Base-by-base conservation (phyloP, 2,797 vertebrate genomes). In the Dallia pectoralis region DNA sequence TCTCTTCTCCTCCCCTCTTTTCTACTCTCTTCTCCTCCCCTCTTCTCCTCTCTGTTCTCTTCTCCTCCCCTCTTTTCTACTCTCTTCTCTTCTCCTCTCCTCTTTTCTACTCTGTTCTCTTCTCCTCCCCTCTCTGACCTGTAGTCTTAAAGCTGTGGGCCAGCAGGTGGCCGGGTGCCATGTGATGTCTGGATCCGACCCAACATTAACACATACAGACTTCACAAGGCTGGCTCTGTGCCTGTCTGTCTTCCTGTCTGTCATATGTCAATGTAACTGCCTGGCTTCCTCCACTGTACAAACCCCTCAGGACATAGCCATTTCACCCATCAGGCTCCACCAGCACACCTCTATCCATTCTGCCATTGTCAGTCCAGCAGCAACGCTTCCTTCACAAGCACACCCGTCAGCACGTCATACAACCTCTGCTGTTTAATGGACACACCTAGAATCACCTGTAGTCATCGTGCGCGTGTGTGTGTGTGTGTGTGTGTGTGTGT, bases 321-420 rank as follows among this genome's bases (percentile, higher is more conserved):
- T 44, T 44, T 44, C 6, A 6, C 40, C 11, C n/a, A n/a, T n/a
- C 40, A 1, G 40, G 40, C 40, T 12, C 11, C 40, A 14, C 40
- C 40, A 77, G 62, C 72, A 77, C 51, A n/a, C 63, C 75, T 68
- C 53, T 71, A 72, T 16, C 36, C 75, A 27, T 74, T 72, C 70
- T 63, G 70, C 71, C 69, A 44, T 12, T 83, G 30, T 80, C 82
- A 82, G 25, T 80, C 83, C 86, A 79, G 74, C 77, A 84, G 87
- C 40, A 0, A 16, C 33, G 29, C 29, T 51, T 32, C 29, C 82
- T 81, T 76, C 75, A 80, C 85, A 85, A 77, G 85, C 78, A 85
- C 66, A 68, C 66, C 83, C 79, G 80, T 66, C 27, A 3, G 29
- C 79, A 87, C 87, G 74, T 84, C 80, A 85, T 87, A 84, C 78